A percentile compares a stretch with the other conserved stretches of the same genome.
These are phyloP conservation scores for Bufo bufo DNA, from an alignment of 2,113 vertebrate genomes.

Conservation along the genomic window DNA sequence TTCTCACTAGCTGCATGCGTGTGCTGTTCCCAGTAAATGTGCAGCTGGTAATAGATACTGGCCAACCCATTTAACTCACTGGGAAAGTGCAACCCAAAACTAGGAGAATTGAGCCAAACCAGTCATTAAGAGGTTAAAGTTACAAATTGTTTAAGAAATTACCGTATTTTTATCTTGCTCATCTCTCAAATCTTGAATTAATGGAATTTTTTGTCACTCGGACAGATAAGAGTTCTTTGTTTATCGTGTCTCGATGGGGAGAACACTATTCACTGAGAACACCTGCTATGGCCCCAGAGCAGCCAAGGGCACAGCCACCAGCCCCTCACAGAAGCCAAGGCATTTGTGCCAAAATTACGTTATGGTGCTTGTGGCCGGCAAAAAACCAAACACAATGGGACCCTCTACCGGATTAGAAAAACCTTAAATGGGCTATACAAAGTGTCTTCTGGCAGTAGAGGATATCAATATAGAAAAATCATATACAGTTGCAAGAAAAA, in stretches of 20 bases:
- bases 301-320: slow-evolving; percentile 1
- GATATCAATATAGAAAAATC: background rate
- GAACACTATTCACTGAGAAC: background rate
- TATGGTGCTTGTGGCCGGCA: background rate
- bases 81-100: background rate
- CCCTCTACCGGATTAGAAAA: background rate
- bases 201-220: background rate
- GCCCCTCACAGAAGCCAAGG: background rate
- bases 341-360: background rate
- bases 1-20: too few species aligned
- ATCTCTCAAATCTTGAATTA: background rate
- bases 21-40: too few species aligned
- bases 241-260: background rate
- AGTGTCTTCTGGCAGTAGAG: background rate
- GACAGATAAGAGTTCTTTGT: background rate
- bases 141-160: background rate
- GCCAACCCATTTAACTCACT: background rate
- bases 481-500: too few species aligned
- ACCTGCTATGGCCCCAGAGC: slow-evolving; percentile 1
- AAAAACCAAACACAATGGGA: background rate
- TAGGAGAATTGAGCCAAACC: background rate
- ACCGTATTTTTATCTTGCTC: background rate
- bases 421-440: background rate
- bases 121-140: background rate
- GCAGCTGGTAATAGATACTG: too few species aligned